These are phyloP conservation scores for Oreonectes daqikongensis DNA, from an alignment of 2,797 vertebrate species.

Conservation along the genomic window DNA sequence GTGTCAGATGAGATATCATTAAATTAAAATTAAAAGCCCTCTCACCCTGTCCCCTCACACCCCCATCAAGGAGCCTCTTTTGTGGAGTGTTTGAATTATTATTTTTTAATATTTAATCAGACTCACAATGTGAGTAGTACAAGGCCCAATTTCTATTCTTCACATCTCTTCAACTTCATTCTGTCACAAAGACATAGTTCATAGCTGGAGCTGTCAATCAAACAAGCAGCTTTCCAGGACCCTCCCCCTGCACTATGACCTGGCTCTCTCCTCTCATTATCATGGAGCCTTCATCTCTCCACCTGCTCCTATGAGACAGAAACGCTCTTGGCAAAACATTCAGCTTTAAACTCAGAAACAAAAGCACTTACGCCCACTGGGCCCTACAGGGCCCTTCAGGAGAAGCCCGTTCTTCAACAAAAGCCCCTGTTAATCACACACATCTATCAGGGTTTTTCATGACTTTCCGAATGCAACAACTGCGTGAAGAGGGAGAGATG, in stretches of 20 bases:
- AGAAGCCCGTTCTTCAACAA: slow-evolving; percentile 38
- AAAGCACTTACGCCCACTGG: slow-evolving; percentile 43
- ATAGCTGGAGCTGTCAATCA: slow-evolving; percentile 52
- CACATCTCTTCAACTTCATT: slow-evolving; percentile 35
- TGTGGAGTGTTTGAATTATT: slow-evolving; percentile 57
- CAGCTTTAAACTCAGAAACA: slow-evolving; percentile 32
- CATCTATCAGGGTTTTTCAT: slow-evolving; percentile 22
- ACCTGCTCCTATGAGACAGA: slow-evolving; percentile 39
- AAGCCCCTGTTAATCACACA: slow-evolving; percentile 41
- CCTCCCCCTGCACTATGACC: slow-evolving; percentile 25
- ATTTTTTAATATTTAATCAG: slow-evolving; percentile 69
- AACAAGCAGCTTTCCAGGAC: slow-evolving; percentile 25
- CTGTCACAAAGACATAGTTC: slow-evolving; percentile 43
- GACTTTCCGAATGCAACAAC: neutral
- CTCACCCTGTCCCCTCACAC: neutral
- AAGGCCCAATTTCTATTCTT: slow-evolving; percentile 51
- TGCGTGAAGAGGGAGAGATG: slow-evolving; percentile 12
- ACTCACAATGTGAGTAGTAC: slow-evolving; percentile 60
- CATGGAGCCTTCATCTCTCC: slow-evolving; percentile 35
- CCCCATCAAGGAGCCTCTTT: slow-evolving; percentile 23
- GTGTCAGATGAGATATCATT: slow-evolving; percentile 39
- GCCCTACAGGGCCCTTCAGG: slow-evolving; percentile 44
- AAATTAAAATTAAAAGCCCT: slow-evolving; percentile 56
- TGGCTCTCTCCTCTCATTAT: slow-evolving; percentile 31
- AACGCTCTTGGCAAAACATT: slow-evolving; percentile 40